phyloP scores from a whole-genome alignment of 2,113 vertebrate species.

The Miniopterus natalensis region DNA sequence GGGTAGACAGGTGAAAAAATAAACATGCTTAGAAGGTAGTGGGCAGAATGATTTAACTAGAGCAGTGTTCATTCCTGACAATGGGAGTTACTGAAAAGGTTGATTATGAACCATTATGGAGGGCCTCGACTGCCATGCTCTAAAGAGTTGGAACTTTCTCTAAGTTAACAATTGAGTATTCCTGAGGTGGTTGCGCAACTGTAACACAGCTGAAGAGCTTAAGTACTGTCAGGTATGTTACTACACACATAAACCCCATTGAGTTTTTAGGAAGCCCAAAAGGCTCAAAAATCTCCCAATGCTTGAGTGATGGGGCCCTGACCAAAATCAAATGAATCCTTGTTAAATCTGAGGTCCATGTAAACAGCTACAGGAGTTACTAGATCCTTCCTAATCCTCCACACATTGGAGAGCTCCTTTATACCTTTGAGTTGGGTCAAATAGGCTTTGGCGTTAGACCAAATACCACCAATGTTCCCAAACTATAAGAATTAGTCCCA shows the following conservation, averaged over 20 bases:
- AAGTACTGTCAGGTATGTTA: not conserved
- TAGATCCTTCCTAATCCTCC: not conserved
- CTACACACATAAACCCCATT: not conserved
- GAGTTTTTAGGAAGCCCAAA: slow-evolving; percentile 9
- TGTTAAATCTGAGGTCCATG: not conserved
- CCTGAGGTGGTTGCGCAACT: slow-evolving; percentile 20
- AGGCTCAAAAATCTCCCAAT: not conserved
- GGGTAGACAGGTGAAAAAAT: not conserved
- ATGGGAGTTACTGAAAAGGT: not conserved
- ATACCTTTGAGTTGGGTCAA: not conserved
- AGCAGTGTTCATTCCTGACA: not conserved
- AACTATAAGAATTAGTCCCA: not conserved
- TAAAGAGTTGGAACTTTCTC: not conserved
- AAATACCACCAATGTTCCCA: not conserved
- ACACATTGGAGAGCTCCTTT: not conserved
- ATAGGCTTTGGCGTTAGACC: not conserved
- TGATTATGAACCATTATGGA: not conserved
- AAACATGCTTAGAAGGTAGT: not conserved
- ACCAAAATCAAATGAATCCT: not conserved
- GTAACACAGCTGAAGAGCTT: not conserved
- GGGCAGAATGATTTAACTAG: not conserved
- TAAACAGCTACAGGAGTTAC: not conserved
- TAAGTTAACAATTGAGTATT: not conserved
- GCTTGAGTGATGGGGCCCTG: not conserved
- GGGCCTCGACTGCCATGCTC: not conserved